These are phyloP conservation scores for Heliocidaris tuberculata DNA, from an alignment of 35 echinoderm and acorn worm genomes.

Conservation along the genomic window DNA sequence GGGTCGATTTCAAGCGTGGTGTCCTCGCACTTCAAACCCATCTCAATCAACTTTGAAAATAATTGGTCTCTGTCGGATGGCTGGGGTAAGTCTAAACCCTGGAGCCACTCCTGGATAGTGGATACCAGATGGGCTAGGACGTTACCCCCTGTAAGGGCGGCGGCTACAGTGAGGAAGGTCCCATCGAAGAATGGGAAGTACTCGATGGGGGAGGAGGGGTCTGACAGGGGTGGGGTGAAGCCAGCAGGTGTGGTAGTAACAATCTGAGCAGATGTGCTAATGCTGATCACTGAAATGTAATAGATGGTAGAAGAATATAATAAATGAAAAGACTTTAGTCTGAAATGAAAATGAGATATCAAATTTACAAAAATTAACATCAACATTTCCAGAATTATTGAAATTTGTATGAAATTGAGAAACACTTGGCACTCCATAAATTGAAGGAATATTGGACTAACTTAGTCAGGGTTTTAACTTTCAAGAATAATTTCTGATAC, in stretches of 20 bases:
- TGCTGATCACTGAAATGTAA: conserved; percentile 77
- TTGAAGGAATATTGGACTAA: too few relatives aligned
- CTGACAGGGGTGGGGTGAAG: conserved; percentile 53
- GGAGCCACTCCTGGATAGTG: conserved; percentile 42
- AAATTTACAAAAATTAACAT: neutral
- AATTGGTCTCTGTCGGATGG: conserved; percentile 47
- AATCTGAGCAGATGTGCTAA: conserved; percentile 90
- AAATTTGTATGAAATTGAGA: too few relatives aligned
- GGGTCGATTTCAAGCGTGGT: conserved; percentile 68
- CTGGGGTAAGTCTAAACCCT: neutral
- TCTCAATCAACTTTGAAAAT: conserved; percentile 57
- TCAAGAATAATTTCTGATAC: too few relatives aligned
- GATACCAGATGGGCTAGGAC: conserved; percentile 65
- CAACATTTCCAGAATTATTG: neutral
- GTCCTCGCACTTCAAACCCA: conserved; percentile 49
- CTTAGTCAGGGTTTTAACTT: too few relatives aligned
- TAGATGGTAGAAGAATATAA: neutral
- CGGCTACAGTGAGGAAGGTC: conserved; percentile 81
- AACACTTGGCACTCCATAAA: too few relatives aligned
- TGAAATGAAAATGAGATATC: neutral
- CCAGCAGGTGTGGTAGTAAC: conserved; percentile 64
- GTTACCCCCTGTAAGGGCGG: conserved; percentile 90
- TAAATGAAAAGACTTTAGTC: neutral
- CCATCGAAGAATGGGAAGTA: conserved; percentile 84
- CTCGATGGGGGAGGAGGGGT: conserved; percentile 58